Percentiles rank a stretch among this genome's conserved stretches.
These are phyloP conservation scores for Drosophila colorata DNA, from an alignment of 2,888 invertebrate species.

Conservation along the genomic window DNA sequence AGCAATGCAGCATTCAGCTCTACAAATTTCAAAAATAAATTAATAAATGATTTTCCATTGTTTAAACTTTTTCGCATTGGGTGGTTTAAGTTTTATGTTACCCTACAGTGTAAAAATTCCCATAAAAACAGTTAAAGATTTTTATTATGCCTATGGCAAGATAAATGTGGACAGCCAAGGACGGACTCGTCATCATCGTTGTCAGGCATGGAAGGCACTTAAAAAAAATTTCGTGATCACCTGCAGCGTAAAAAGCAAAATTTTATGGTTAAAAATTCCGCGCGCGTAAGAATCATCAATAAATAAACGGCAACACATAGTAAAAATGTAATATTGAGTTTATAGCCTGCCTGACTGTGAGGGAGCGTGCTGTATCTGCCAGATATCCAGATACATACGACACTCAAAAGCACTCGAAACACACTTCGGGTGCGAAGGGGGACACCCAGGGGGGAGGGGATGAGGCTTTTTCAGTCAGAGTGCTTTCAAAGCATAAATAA, in stretches of 20 bases:
- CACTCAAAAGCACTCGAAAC: conserved; percentile 24
- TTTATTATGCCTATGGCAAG: conserved; percentile 52
- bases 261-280: conserved; percentile 76
- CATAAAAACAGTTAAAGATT: conserved; percentile 66
- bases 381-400: conserved; percentile 35
- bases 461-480: conserved; percentile 3
- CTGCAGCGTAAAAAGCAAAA: conserved; percentile 70
- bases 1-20: conserved; percentile 1
- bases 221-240: conserved; percentile 64
- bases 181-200: conserved; percentile 19
- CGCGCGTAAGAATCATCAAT: conserved; percentile 77
- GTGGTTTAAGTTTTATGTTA: conserved; percentile 41
- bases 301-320: conserved; percentile 78
- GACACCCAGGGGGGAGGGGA: no score
- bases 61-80: conserved; percentile 33
- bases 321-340: conserved; percentile 67
- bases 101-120: conserved; percentile 50
- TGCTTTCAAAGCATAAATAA: conserved; percentile 57
- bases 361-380: conserved; percentile 24
- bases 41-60: conserved; percentile 17
- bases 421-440: background rate
- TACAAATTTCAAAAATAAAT: conserved; percentile 4
- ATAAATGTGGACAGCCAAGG: conserved; percentile 51
- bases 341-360: conserved; percentile 44
- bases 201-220: conserved; percentile 44